A percentile compares a stretch with the other conserved stretches of the same genome.
phyloP scores from a whole-genome alignment of 2,888 invertebrate genomes.

The Noctua janthina region DNA sequence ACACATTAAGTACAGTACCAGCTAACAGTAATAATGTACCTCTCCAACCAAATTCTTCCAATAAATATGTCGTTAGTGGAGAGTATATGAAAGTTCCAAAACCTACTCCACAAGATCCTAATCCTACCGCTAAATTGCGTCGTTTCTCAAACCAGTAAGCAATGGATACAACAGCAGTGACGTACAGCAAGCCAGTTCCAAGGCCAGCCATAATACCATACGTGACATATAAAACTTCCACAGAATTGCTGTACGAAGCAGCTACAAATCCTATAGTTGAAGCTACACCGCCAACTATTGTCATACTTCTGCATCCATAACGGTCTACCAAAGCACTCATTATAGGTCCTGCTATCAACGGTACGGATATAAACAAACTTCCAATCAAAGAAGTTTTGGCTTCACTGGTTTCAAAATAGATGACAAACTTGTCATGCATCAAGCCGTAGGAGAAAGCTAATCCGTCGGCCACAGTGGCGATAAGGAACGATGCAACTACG shows the following conservation, averaged over 20 bases:
- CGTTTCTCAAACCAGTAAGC: slow-evolving; percentile 98
- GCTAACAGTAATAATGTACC: slow-evolving; percentile 94
- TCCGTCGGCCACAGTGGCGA: slow-evolving; percentile 97
- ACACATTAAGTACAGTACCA: slow-evolving; percentile 96
- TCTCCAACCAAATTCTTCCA: slow-evolving; percentile 95
- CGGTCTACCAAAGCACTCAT: slow-evolving; percentile 96
- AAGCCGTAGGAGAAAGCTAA: slow-evolving; percentile 98
- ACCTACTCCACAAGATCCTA: slow-evolving; percentile 97
- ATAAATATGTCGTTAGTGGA: slow-evolving; percentile 94
- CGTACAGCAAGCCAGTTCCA: slow-evolving; percentile 96
- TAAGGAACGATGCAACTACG: slow-evolving; percentile 95
- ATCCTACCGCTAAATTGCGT: slow-evolving; percentile 95
- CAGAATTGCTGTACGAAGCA: slow-evolving; percentile 92
- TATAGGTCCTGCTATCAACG: slow-evolving; percentile 95
- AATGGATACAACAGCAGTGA: slow-evolving; percentile 97
- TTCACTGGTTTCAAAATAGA: slow-evolving; percentile 94
- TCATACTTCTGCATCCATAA: slow-evolving; percentile 95
- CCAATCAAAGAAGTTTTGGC: slow-evolving; percentile 97
- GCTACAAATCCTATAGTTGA: slow-evolving; percentile 94
- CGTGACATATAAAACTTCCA: slow-evolving; percentile 94
- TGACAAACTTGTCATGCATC: slow-evolving; percentile 94
- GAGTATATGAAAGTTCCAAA: slow-evolving; percentile 97
- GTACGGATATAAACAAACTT: slow-evolving; percentile 96
- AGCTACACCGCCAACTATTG: slow-evolving; percentile 93
- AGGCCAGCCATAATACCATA: slow-evolving; percentile 96